Conservation (phyloP, 2,797 vertebrate species). For the Macrochelys suwanniensis region DNA sequence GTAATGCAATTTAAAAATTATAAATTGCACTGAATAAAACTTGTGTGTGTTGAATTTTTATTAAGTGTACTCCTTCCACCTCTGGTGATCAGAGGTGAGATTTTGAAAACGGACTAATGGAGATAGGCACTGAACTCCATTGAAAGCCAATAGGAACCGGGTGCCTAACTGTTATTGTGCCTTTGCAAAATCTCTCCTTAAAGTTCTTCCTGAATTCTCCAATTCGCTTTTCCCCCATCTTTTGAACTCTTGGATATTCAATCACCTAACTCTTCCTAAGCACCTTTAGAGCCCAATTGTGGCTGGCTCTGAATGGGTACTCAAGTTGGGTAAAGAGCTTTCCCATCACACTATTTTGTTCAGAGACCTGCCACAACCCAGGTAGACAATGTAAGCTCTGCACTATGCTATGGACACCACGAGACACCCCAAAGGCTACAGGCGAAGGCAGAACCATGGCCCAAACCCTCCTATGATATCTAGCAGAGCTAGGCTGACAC, state of each 20-base stretch:
- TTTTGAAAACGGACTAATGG: background rate
- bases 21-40: background rate
- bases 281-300: background rate
- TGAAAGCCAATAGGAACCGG: background rate
- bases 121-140: background rate
- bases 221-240: background rate
- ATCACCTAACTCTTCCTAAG: background rate
- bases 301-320: background rate
- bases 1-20: background rate
- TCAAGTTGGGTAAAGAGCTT: background rate
- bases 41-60: background rate
- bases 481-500: background rate
- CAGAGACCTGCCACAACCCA: background rate
- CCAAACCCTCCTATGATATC: background rate
- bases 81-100: background rate
- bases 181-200: background rate
- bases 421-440: background rate
- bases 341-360: background rate
- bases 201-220: background rate
- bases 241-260: background rate
- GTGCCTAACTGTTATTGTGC: background rate
- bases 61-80: background rate
- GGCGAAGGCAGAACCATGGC: no score
- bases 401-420: background rate
- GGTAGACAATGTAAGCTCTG: background rate